Evolutionary conservation across 2,797 vertebrate species (phyloP), one percentile per base, ranked within the genome.

Genomic region (Hemitrygon akajei): DNA sequence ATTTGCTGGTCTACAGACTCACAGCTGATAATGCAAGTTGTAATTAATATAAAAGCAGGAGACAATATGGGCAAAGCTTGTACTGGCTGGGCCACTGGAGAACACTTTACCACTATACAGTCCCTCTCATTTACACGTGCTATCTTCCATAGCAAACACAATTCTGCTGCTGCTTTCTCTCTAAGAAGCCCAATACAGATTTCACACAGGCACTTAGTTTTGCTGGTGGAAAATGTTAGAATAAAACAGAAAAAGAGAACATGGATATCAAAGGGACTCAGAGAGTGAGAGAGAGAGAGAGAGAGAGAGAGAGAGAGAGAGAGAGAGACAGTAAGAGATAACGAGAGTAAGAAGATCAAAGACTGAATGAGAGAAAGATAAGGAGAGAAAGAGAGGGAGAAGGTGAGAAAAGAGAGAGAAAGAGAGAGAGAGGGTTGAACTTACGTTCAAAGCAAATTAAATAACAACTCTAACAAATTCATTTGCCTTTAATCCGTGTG

Each of bases 11-110:
- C 98, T 98, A 98, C 97, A 97, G 97, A 98, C 98, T 97, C 97
- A 94, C 97, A 97, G 97, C 98, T 98, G 98, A 99, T 99, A 99
- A 98, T 98, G 98, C 97, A 98, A 97, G 97, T 97, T 98, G 98
- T 99, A 99, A 99, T 99, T 99, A 99, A 99, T 99, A 99, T 98
- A 98, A 99, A 98, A 99, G 98, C 98, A 97, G 97, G 97, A 98
- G 97, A 98, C 98, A 98, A 98, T 98, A 97, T 97, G 97, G 97
- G 97, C 95, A 96, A 96, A 96, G 97, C 97, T 97, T 96, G 97
- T 97, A 97, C 97, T 96, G 95, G 96, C 94, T 94, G 96, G 96
- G 97, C 98, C 98, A 98, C 98, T 96, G 95, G 98, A 99, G 98
- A 98, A 97, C 96, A 94, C 95, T 96, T 95, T 60, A 63, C 96